Conservation (phyloP, 2,888 invertebrate genomes). For the Rugalucina vietnamica region DNA sequence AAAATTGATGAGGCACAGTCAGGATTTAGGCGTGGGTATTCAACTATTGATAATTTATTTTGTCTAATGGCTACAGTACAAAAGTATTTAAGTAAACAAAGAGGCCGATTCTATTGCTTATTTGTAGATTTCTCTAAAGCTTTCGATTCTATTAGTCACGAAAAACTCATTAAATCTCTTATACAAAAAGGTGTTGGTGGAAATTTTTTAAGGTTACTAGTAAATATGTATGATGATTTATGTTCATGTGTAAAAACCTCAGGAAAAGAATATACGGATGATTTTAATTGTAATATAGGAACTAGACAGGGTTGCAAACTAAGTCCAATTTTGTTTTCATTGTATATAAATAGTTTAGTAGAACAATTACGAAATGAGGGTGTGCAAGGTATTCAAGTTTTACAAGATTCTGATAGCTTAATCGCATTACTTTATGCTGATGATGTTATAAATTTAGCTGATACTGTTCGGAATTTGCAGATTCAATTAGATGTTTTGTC, state of each 20-base stretch:
- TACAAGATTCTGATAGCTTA: neutral
- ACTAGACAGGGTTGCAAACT: neutral
- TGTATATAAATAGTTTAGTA: neutral
- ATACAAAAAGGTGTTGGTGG: neutral
- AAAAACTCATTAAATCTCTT: neutral
- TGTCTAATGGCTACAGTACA: neutral
- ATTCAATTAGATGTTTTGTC: neutral
- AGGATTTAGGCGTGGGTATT: neutral
- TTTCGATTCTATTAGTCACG: neutral
- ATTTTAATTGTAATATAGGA: conserved; percentile 16
- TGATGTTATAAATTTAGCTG: conserved; percentile 13
- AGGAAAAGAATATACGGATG: neutral
- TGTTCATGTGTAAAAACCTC: neutral
- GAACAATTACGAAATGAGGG: neutral
- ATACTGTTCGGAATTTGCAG: conserved; percentile 1
- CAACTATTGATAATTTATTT: neutral
- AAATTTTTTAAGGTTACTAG: neutral
- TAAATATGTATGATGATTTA: neutral
- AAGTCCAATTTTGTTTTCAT: neutral
- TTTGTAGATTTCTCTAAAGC: neutral
- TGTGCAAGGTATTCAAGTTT: neutral
- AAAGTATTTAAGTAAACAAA: neutral
- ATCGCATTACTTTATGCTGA: neutral
- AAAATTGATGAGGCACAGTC: neutral
- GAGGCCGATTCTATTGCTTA: neutral